Percentiles rank a stretch among this genome's conserved stretches.
These are phyloP conservation scores for Helleia helle DNA, from an alignment of 2,888 invertebrate genomes.

Conservation along the genomic window DNA sequence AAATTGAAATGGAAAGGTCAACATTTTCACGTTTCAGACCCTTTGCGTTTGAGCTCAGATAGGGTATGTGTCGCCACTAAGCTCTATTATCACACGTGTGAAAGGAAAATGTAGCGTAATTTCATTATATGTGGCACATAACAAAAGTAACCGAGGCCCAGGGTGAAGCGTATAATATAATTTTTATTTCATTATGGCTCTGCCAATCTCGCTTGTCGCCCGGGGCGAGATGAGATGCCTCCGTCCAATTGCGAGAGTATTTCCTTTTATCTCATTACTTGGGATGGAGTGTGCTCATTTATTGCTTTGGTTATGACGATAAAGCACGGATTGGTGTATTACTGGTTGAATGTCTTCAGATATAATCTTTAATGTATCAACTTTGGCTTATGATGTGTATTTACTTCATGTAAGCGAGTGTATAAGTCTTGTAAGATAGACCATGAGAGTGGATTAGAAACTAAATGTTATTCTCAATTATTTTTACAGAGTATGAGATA, in stretches of 20 bases:
- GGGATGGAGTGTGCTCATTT: slow-evolving; percentile 21
- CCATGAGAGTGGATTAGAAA: too few relatives aligned
- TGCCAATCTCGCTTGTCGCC: slow-evolving; percentile 22
- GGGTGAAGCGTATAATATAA: slow-evolving; percentile 21
- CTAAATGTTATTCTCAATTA: too few relatives aligned
- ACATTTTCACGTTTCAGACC: too few relatives aligned
- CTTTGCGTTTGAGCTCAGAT: not conserved
- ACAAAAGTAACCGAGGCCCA: not conserved
- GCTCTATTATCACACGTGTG: not conserved
- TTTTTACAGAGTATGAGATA: too few relatives aligned
- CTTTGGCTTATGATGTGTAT: too few relatives aligned
- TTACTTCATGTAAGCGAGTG: too few relatives aligned
- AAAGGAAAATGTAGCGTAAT: not conserved
- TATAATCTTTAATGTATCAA: too few relatives aligned
- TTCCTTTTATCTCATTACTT: slow-evolving; percentile 25
- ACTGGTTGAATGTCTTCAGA: not conserved
- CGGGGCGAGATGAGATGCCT: slow-evolving; percentile 24
- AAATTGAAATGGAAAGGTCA: too few relatives aligned
- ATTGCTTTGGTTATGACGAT: slow-evolving; percentile 23
- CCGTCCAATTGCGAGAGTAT: slow-evolving; percentile 26
- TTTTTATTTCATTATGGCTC: slow-evolving; percentile 24
- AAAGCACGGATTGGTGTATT: slow-evolving; percentile 19
- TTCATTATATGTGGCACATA: slow-evolving; percentile 1
- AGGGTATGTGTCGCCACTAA: not conserved
- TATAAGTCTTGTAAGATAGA: too few relatives aligned